Base-by-base conservation (phyloP, 1,140 invertebrate genomes). In the Homalodisca vitripennis region DNA sequence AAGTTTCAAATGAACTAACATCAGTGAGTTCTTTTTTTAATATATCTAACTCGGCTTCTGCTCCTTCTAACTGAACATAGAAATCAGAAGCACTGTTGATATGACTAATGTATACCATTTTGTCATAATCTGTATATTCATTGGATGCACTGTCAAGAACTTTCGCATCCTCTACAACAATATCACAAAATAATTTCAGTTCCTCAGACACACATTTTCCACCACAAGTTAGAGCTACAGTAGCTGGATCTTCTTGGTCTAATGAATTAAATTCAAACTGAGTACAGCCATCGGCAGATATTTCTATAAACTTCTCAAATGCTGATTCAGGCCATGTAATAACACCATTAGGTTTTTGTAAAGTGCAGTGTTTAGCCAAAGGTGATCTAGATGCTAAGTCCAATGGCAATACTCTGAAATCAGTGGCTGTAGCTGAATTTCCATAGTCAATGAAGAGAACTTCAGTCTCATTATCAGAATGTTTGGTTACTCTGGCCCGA, bases 361-460 rank as follows among this genome's bases (percentile, higher is more conserved):
- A 75, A 17, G 84, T 81, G 73, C 88, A 89, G 73, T 86, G 85
- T 73, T 84, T 83, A 0, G 88, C 85, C 0, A 90, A 73, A 3
- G 84, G 80, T 3, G 85, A 85, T 69, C 86, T 80, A 14, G 80
- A 77, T 27, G 86, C 82, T 2, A 91, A 78, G 67, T 88, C 84
- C 66, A 87, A 83, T 0, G 89, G 88, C 22, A 91, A 77, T 73
- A 82, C 81, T 30, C 84, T 78, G 34, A 90, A 77, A 74, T 85
- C 83, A 26, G 81, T 83, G 0, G 84, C 83, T 6, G 83, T 81
- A 13, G 86, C 85, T 0, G 85, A 85, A 77, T 91, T 91, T 24
- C 89, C 89, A 74, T 91, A 91, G 79, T 92, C 90, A 76, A 90
- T 86, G 74, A 89, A 90, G 0, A 87, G 74, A 0, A 90, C 87